phyloP scores from a whole-genome alignment of 1,140 invertebrate genomes.

The Magallana angulata region DNA sequence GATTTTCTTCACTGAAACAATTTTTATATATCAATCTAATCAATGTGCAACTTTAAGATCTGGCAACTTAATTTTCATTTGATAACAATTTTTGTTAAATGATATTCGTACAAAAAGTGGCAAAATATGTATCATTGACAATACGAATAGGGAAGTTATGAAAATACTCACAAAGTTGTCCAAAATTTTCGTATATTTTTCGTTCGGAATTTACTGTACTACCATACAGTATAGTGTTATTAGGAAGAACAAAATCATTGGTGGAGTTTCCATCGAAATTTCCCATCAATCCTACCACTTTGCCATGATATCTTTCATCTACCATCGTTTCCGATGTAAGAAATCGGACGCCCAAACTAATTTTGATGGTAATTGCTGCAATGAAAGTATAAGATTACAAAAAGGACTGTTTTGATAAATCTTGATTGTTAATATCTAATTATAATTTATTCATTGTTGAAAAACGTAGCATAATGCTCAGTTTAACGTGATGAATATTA shows the following conservation, averaged over 20 bases:
- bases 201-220: conserved; percentile 34
- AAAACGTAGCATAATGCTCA: too few relatives aligned
- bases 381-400: not conserved
- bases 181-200: conserved; percentile 51
- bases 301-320: not conserved
- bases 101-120: not conserved
- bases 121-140: too few relatives aligned
- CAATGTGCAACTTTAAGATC: too few relatives aligned
- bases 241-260: conserved; percentile 45
- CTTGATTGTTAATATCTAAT: too few relatives aligned
- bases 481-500: too few relatives aligned
- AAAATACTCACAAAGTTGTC: conserved; percentile 46
- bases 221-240: not conserved
- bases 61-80: too few relatives aligned
- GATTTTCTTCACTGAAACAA: too few relatives aligned
- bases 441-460: too few relatives aligned
- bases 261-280: conserved; percentile 29
- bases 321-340: not conserved
- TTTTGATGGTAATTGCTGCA: conserved; percentile 37
- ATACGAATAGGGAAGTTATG: too few relatives aligned
- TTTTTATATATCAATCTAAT: too few relatives aligned
- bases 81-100: too few relatives aligned
- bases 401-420: too few relatives aligned
- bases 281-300: conserved; percentile 33
- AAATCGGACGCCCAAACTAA: conserved; percentile 13